Conservation (phyloP, 2,113 vertebrate species). For the Corydoras sp. region DNA sequence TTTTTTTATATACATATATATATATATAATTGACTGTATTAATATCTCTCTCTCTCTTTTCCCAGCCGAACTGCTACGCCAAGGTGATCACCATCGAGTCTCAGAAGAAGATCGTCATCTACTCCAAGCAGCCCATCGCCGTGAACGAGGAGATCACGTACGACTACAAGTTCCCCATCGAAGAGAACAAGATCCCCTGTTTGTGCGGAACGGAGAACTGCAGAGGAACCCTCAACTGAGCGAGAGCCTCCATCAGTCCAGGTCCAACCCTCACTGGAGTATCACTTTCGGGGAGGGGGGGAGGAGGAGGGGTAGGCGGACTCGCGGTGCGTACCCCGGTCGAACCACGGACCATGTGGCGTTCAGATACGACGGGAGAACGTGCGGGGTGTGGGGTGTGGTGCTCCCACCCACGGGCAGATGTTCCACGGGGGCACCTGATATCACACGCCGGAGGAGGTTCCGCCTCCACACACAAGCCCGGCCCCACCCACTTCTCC, state of each 20-base stretch:
- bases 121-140: conserved; percentile 88
- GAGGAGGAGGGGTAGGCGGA: no score
- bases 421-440: no score
- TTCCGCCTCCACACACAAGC: no score
- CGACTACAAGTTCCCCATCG: conserved; percentile 95
- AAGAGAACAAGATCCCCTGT: conserved; percentile 93
- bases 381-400: no score
- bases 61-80: conserved; percentile 90
- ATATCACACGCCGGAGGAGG: no score
- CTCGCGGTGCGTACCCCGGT: no score
- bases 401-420: no score
- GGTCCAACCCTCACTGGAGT: not conserved
- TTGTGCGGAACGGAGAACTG: conserved; percentile 90
- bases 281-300: conserved; percentile 6
- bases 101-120: conserved; percentile 95
- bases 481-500: no score
- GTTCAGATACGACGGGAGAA: no score
- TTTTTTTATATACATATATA: not conserved
- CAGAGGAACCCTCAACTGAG: conserved; percentile 83
- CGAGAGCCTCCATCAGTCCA: not conserved
- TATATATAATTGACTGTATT: not conserved
- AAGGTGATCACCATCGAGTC: conserved; percentile 96
- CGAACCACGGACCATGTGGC: no score
- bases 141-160: conserved; percentile 95
- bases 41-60: not conserved